Percentiles rank a stretch among this genome's conserved stretches.
Conservation (phyloP, 23 tunicate species). For the Ascidia mentula region DNA sequence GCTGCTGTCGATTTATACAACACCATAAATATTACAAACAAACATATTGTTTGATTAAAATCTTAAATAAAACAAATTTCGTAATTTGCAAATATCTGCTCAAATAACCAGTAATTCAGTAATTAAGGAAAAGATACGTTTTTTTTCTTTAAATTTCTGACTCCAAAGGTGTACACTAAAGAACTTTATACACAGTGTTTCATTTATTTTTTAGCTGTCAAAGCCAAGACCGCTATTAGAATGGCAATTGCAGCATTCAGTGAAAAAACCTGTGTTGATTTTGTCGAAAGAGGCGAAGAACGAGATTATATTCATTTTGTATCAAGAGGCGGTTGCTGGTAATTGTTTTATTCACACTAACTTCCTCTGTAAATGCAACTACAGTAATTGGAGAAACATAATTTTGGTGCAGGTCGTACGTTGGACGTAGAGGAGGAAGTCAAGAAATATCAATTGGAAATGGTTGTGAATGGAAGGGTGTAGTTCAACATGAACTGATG, state of each 20-base stretch:
- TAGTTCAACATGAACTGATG: constrained; percentile 60
- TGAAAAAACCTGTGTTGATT: constrained; percentile 34
- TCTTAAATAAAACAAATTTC: too few relatives aligned
- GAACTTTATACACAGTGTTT: too few relatives aligned
- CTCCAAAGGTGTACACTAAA: too few relatives aligned
- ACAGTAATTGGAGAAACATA: not conserved
- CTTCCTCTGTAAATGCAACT: too few relatives aligned
- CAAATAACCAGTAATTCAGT: too few relatives aligned
- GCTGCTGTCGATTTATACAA: too few relatives aligned
- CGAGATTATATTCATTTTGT: constrained; percentile 25
- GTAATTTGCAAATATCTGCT: not conserved
- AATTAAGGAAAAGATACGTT: too few relatives aligned
- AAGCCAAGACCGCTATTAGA: constrained; percentile 21
- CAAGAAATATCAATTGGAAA: constrained; percentile 45
- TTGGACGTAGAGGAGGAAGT: constrained; percentile 46
- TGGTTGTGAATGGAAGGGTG: constrained; percentile 52
- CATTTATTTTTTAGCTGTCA: too few relatives aligned
- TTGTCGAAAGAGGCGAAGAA: constrained; percentile 18
- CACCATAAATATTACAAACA: not conserved
- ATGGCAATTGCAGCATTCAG: constrained; percentile 17
- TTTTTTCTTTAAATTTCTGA: too few relatives aligned
- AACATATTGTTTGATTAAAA: too few relatives aligned
- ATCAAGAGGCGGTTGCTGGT: constrained; percentile 43
- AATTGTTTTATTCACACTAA: too few relatives aligned
- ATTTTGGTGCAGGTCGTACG: constrained; percentile 39